These are phyloP conservation scores for Sebastes hubbsi DNA, from an alignment of 2,797 vertebrate species.

Conservation along the genomic window DNA sequence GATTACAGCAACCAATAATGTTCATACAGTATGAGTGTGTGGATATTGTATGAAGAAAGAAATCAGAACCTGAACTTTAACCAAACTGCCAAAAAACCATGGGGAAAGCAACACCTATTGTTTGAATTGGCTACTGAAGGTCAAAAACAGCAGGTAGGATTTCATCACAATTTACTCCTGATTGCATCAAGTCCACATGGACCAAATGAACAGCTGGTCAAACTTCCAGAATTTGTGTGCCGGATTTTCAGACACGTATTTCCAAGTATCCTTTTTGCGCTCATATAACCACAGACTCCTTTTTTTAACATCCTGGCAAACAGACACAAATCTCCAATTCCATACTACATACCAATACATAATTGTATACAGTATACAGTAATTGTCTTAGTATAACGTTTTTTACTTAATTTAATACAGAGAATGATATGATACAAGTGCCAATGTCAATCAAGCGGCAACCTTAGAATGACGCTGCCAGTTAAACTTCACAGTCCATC, in stretches of 20 bases:
- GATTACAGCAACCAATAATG: background rate
- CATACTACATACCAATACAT: background rate
- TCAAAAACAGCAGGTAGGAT: conserved; percentile 14
- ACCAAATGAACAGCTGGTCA: conserved; percentile 17
- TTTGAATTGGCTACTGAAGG: conserved; percentile 14
- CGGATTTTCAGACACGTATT: background rate
- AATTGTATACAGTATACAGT: background rate
- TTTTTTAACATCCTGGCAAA: background rate
- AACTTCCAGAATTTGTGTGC: background rate
- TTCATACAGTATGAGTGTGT: background rate
- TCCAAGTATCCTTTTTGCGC: background rate
- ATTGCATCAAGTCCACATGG: conserved; percentile 46
- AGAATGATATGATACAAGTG: background rate
- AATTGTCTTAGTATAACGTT: rapidly evolving
- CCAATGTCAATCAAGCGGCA: background rate
- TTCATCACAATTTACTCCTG: conserved; percentile 34
- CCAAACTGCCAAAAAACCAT: background rate
- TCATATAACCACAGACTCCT: background rate
- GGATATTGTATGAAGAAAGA: background rate
- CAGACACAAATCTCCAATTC: background rate
- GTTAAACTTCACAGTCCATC: background rate
- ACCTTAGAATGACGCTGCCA: background rate
- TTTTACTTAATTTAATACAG: background rate
- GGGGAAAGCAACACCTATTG: conserved; percentile 21
- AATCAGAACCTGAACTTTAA: background rate